Percentiles rank a stretch among this genome's conserved stretches.
phyloP scores from a whole-genome alignment of 23 tunicate species.

The Ascidia mentula region DNA sequence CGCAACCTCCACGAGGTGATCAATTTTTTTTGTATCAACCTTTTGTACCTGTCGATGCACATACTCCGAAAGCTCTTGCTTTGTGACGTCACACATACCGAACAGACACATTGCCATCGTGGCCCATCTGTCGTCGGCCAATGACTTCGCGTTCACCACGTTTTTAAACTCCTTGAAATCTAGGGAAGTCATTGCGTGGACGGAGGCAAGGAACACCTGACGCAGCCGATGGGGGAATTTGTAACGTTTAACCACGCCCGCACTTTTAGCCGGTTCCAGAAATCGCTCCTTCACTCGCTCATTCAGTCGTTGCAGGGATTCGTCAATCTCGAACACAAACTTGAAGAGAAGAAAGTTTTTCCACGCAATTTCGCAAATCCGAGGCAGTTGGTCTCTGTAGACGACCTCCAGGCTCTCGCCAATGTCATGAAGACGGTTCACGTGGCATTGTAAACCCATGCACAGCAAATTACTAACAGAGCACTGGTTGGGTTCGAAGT shows the following conservation, averaged over 20 bases:
- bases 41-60: not conserved
- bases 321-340: not conserved
- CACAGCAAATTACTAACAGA: not conserved
- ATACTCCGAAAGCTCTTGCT: not conserved
- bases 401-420: not conserved
- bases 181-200: not conserved
- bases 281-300: not conserved
- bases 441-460: not conserved
- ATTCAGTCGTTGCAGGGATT: not conserved
- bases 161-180: not conserved
- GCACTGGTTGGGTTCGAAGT: not conserved
- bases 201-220: not conserved
- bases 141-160: not conserved
- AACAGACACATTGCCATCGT: not conserved
- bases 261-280: not conserved
- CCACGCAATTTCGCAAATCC: not conserved
- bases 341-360: not conserved
- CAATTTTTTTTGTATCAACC: not conserved
- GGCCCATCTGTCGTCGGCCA: not conserved
- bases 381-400: not conserved
- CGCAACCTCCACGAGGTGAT: not conserved
- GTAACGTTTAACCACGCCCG: not conserved
- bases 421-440: not conserved
- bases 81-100: not conserved
- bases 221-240: slow-evolving; percentile 1